These are phyloP conservation scores for Phrynocephalus versicolor DNA, from an alignment of 2,113 vertebrate genomes.

Conservation along the genomic window DNA sequence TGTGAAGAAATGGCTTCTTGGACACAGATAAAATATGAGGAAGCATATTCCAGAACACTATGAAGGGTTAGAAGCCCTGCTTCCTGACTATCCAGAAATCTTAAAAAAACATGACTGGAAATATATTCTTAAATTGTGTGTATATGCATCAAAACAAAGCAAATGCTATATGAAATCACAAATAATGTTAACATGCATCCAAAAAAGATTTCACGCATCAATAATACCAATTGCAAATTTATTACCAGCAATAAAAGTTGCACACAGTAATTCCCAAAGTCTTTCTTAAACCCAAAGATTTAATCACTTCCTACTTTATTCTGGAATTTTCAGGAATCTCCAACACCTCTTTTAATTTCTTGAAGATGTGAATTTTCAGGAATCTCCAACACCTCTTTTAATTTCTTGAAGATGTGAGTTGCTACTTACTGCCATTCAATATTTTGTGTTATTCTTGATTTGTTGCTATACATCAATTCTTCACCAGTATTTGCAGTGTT, in stretches of 20 bases:
- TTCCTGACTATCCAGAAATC: background rate
- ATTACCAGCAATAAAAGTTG: background rate
- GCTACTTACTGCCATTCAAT: background rate
- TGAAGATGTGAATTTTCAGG: background rate
- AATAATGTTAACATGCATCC: fast-evolving
- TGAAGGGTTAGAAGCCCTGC: background rate
- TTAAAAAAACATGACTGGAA: background rate
- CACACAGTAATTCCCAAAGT: background rate
- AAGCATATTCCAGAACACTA: background rate
- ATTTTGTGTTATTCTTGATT: background rate
- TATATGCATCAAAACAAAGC: background rate
- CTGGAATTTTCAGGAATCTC: background rate
- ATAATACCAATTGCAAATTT: background rate
- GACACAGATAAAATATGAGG: background rate
- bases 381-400: background rate
- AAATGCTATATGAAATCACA: background rate
- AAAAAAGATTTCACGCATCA: background rate
- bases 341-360: background rate
- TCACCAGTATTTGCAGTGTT: background rate
- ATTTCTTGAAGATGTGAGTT: background rate
- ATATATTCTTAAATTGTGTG: background rate
- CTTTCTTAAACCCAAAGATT: background rate
- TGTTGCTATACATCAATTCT: background rate
- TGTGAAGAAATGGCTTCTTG: constrained; percentile 16
- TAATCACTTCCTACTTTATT: background rate